These are phyloP conservation scores for Conus ventricosus DNA, from an alignment of 1,140 invertebrate genomes.

Conservation along the genomic window DNA sequence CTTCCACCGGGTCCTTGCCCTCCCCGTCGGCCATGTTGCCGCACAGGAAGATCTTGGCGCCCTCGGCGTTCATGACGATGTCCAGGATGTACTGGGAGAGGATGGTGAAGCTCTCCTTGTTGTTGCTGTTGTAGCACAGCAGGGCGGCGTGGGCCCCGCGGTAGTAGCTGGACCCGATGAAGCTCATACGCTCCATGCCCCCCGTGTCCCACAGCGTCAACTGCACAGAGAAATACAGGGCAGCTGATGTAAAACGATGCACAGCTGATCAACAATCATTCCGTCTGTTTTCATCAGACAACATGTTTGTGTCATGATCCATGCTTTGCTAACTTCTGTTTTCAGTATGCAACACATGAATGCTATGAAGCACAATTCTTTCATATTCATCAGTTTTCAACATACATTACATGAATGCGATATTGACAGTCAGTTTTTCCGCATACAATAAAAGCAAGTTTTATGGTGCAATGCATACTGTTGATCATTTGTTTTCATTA, in stretches of 20 bases:
- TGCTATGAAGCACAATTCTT: no score
- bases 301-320: no score
- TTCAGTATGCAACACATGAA: no score
- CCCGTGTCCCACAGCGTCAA: constrained; percentile 73
- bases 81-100: constrained; percentile 70
- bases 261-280: not conserved
- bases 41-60: constrained; percentile 69
- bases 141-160: constrained; percentile 68
- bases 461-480: no score
- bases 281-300: not conserved
- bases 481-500: no score
- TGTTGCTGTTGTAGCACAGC: constrained; percentile 83
- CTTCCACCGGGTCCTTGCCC: constrained; percentile 71
- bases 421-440: no score
- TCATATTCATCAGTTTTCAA: no score
- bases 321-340: no score
- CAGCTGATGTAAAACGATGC: not conserved
- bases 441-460: no score
- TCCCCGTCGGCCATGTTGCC: constrained; percentile 70
- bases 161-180: constrained; percentile 71
- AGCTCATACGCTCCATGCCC: constrained; percentile 72
- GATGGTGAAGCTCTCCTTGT: constrained; percentile 78
- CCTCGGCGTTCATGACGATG: constrained; percentile 71
- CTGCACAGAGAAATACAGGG: constrained; percentile 47
- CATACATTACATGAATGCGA: no score